A percentile compares a stretch with the other conserved stretches of the same genome.
These are phyloP conservation scores for Poecilobothrus nobilitatus DNA, from an alignment of 2,888 invertebrate genomes.

Conservation along the genomic window DNA sequence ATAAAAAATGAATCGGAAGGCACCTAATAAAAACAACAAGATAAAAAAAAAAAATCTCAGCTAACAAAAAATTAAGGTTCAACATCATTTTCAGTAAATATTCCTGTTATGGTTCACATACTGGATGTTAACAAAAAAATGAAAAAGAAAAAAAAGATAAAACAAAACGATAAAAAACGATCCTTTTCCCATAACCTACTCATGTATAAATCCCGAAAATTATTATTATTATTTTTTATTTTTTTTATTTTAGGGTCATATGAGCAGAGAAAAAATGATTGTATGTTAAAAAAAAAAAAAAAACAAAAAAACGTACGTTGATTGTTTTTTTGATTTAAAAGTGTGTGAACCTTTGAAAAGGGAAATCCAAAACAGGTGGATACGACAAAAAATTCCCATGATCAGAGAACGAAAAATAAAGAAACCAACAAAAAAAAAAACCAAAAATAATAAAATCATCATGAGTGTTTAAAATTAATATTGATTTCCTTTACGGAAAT, in stretches of 20 bases:
- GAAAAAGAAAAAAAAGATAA: not conserved
- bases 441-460: not conserved
- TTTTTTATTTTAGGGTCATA: not conserved
- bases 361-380: conserved; percentile 6
- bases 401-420: not conserved
- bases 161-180: not conserved
- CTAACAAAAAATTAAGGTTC: not conserved
- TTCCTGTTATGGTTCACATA: not conserved
- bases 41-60: not conserved
- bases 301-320: not conserved
- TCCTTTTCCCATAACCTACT: conserved; percentile 6
- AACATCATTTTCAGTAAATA: not conserved
- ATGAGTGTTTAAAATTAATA: too few relatives aligned
- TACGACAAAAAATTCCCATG: not conserved
- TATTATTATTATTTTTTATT: not conserved
- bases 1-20: not conserved
- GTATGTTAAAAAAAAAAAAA: not conserved
- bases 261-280: not conserved
- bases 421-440: not conserved
- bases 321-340: not conserved
- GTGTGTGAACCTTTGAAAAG: conserved; percentile 6
- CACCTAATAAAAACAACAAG: not conserved
- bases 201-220: conserved; percentile 2
- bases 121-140: not conserved
- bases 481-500: too few relatives aligned